A percentile compares a stretch with the other conserved stretches of the same genome.
Evolutionary conservation across 2,113 vertebrate genomes (phyloP).

Genomic region (Cinclus cinclus): DNA sequence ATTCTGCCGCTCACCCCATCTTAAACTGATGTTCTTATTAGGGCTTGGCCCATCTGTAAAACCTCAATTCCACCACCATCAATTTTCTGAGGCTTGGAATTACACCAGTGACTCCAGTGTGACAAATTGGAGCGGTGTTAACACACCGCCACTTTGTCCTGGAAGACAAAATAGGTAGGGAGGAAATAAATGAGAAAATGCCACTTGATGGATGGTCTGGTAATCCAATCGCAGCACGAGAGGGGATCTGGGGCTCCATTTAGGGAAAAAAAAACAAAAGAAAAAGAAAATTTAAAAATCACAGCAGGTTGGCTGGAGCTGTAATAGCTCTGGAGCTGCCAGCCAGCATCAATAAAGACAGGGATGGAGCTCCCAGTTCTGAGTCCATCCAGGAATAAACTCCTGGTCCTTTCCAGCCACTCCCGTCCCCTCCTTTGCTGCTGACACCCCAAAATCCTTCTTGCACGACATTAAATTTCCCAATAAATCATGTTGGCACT

Average conservation of each 20-base stretch:
- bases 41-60: conserved; percentile 22
- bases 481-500: conserved; percentile 45
- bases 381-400: neutral
- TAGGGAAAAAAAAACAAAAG: neutral
- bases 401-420: neutral
- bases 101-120: neutral
- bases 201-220: conserved; percentile 27
- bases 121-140: conserved; percentile 22
- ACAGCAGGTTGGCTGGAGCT: conserved; percentile 30
- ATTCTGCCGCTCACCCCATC: neutral
- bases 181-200: conserved; percentile 54
- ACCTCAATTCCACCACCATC: conserved; percentile 1
- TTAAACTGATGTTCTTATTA: conserved; percentile 41
- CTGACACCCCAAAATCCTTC: conserved; percentile 18
- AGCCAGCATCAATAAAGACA: neutral
- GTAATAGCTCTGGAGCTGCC: neutral
- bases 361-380: neutral
- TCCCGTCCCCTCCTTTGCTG: neutral
- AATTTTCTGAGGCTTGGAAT: conserved; percentile 6
- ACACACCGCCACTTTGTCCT: neutral
- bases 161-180: conserved; percentile 21
- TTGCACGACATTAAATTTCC: neutral
- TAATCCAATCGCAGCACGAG: neutral
- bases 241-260: neutral
- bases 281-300: neutral